Percentiles rank a stretch among this genome's conserved stretches.
Evolutionary conservation across 1,140 invertebrate species (phyloP).

Genomic region (Drosophila sucinea): DNA sequence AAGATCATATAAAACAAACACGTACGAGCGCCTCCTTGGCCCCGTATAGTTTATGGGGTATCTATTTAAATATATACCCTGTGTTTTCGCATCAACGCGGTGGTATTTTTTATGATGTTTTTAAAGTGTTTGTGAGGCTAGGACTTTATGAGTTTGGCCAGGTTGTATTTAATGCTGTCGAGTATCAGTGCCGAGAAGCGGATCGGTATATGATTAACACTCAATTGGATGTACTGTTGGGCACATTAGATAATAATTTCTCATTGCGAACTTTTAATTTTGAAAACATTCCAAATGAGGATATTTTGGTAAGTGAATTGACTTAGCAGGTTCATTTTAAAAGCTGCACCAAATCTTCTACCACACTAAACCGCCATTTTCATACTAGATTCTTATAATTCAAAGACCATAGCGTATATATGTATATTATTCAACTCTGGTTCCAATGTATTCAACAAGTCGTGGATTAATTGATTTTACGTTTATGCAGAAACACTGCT

Average conservation of each 20-base stretch:
- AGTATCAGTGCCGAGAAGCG: conserved; percentile 29
- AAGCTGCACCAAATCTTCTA: background rate
- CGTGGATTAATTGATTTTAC: too few relatives aligned
- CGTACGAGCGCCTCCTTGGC: background rate
- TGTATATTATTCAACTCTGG: too few relatives aligned
- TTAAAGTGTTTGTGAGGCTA: conserved; percentile 45
- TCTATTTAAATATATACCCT: conserved; percentile 23
- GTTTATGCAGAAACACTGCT: too few relatives aligned
- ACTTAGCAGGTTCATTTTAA: background rate
- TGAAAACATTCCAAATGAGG: conserved; percentile 1
- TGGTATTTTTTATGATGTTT: conserved; percentile 37
- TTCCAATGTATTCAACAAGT: too few relatives aligned
- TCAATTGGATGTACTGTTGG: conserved; percentile 45
- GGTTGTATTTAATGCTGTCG: conserved; percentile 48
- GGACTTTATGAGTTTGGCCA: conserved; percentile 67
- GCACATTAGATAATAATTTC: conserved; percentile 32
- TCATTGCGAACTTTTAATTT: conserved; percentile 10
- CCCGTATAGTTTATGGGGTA: conserved; percentile 42
- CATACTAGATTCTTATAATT: too few relatives aligned
- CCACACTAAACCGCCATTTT: too few relatives aligned
- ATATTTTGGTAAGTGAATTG: conserved; percentile 23
- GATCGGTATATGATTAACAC: conserved; percentile 57
- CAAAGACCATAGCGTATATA: too few relatives aligned
- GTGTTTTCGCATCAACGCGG: background rate
- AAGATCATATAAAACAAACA: conserved; percentile 4